phyloP scores from a whole-genome alignment of 2,888 invertebrate genomes.

The Pemphredon lugubris region DNA sequence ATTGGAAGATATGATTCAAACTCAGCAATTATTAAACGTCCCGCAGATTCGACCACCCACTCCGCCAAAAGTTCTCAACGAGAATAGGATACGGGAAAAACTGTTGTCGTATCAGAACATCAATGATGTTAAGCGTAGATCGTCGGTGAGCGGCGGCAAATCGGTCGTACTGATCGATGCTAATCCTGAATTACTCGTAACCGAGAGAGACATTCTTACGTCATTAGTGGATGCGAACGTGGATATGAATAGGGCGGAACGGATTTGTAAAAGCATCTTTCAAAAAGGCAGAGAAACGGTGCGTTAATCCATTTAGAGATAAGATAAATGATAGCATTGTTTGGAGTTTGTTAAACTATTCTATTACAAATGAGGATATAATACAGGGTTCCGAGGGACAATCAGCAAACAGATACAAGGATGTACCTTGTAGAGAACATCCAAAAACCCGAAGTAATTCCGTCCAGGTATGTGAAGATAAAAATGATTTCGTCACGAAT shows the following conservation, averaged over 20 bases:
- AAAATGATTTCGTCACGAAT: background rate
- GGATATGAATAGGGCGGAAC: constrained; percentile 68
- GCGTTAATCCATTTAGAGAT: constrained; percentile 7
- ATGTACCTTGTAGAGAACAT: background rate
- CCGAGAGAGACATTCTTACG: constrained; percentile 71
- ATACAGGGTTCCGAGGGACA: background rate
- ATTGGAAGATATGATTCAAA: constrained; percentile 54
- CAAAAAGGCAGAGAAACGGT: constrained; percentile 70
- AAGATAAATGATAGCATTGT: background rate
- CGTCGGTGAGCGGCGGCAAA: constrained; percentile 31
- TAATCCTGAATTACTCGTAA: constrained; percentile 72
- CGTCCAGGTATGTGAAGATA: background rate
- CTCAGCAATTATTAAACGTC: constrained; percentile 50
- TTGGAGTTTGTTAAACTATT: background rate
- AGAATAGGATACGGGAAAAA: constrained; percentile 68
- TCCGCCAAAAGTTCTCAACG: constrained; percentile 69
- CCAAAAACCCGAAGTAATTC: too few species aligned
- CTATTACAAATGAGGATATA: background rate
- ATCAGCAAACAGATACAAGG: background rate
- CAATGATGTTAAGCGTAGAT: constrained; percentile 31
- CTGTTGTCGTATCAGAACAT: constrained; percentile 54
- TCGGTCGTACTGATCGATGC: constrained; percentile 69
- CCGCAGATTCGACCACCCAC: constrained; percentile 69
- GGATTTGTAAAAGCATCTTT: constrained; percentile 70
- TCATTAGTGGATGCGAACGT: constrained; percentile 74